Conservation (phyloP, 1,140 invertebrate genomes). For the Physella acuta region DNA sequence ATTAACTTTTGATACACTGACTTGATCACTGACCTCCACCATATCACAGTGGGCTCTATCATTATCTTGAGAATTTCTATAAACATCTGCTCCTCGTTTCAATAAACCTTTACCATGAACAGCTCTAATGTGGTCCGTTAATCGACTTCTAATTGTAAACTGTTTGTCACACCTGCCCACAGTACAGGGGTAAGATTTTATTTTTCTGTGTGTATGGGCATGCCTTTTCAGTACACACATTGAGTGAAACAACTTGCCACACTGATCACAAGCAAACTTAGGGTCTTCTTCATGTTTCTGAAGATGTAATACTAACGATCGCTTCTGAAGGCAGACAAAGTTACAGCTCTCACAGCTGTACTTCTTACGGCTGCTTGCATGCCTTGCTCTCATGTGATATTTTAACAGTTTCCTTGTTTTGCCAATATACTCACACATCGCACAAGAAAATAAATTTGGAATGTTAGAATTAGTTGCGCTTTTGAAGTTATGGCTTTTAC, state of each 20-base stretch:
- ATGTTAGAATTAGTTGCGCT: no score
- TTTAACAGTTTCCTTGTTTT: slow-evolving; percentile 4
- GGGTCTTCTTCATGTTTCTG: slow-evolving; percentile 7
- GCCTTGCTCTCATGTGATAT: slow-evolving; percentile 7
- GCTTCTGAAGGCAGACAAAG: slow-evolving; percentile 9
- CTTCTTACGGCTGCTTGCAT: not conserved
- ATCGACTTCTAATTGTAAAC: slow-evolving; percentile 15
- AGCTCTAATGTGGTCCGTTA: slow-evolving; percentile 14
- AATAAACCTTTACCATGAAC: slow-evolving; percentile 9
- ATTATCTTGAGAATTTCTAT: no score
- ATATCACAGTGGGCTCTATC: no score
- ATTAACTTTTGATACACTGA: no score
- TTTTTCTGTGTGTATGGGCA: slow-evolving; percentile 16
- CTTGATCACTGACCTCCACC: no score
- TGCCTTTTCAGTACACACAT: slow-evolving; percentile 21
- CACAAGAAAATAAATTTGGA: not conserved
- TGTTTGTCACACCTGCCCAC: not conserved
- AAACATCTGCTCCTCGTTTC: no score
- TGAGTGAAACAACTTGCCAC: slow-evolving; percentile 15
- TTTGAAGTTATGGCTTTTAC: slow-evolving; percentile 2
- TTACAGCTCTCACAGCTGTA: slow-evolving; percentile 2
- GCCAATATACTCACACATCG: not conserved
- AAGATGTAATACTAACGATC: not conserved
- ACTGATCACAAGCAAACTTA: slow-evolving; percentile 25
- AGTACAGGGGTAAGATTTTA: not conserved